Evolutionary conservation across 1,140 invertebrate species (phyloP).

Genomic region (Drusus annulatus): DNA sequence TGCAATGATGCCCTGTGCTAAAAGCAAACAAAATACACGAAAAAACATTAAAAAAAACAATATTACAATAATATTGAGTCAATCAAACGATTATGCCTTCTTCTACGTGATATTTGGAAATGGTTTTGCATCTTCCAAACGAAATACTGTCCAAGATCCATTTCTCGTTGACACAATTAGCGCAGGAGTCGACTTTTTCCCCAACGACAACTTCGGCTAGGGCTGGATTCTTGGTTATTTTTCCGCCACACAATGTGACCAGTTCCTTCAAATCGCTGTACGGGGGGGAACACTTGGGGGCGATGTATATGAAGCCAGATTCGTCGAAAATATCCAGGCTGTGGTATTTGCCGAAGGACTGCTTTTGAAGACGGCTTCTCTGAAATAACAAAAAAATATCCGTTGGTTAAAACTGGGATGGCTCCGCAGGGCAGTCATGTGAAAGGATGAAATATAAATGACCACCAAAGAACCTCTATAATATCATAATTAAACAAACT

Average conservation of each 20-base stretch:
- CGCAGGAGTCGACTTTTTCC: constrained; percentile 53
- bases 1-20: too few species aligned
- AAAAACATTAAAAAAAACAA: too few species aligned
- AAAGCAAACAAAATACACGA: too few species aligned
- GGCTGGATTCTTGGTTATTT: constrained; percentile 54
- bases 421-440: too few species aligned
- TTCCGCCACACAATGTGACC: constrained; percentile 64
- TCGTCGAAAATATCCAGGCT: constrained; percentile 64
- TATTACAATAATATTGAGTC: background rate
- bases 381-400: constrained; percentile 59
- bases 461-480: too few species aligned
- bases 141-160: constrained; percentile 66
- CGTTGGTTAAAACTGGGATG: constrained; percentile 4
- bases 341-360: constrained; percentile 65
- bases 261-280: constrained; percentile 65
- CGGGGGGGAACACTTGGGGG: constrained; percentile 60
- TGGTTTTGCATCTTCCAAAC: constrained; percentile 45
- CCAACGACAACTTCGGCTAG: constrained; percentile 64
- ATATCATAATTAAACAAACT: too few species aligned
- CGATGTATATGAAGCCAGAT: constrained; percentile 65
- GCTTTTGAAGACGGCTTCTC: constrained; percentile 64
- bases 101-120: constrained; percentile 19
- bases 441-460: too few species aligned
- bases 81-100: background rate
- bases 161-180: constrained; percentile 62